Conservation (phyloP, 1,140 invertebrate species). For the Drosophila athabasca region DNA sequence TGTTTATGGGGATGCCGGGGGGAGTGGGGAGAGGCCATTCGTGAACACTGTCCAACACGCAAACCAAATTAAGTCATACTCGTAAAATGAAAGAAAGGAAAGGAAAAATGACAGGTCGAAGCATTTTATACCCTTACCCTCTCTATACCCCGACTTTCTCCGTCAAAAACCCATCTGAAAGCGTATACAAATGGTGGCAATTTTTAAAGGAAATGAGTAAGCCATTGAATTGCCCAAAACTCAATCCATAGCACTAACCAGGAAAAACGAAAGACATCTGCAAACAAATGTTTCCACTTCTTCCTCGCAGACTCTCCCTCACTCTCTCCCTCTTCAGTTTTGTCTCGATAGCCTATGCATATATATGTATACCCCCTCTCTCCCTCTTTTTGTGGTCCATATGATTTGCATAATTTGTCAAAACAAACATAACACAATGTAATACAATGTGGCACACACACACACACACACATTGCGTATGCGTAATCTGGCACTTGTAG, state of each 20-base stretch:
- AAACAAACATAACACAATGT: conserved; percentile 73
- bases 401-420: conserved; percentile 79
- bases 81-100: conserved; percentile 33
- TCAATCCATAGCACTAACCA: background rate
- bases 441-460: conserved; percentile 52
- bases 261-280: conserved; percentile 40
- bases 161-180: too few relatives aligned
- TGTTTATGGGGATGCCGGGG: conserved; percentile 54
- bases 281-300: conserved; percentile 21
- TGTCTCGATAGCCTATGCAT: too few relatives aligned
- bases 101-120: too few relatives aligned
- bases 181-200: too few relatives aligned
- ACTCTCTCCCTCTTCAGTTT: too few relatives aligned
- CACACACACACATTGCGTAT: conserved; percentile 66
- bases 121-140: too few relatives aligned
- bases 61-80: conserved; percentile 74
- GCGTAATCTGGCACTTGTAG: conserved; percentile 71
- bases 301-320: too few relatives aligned
- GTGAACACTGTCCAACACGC: conserved; percentile 51
- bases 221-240: too few relatives aligned
- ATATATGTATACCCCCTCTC: conserved; percentile 9
- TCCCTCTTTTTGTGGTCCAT: conserved; percentile 19
- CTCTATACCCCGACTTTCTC: too few relatives aligned
- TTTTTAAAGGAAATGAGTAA: too few relatives aligned
- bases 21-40: too few relatives aligned